Percentiles rank a stretch among this genome's conserved stretches.
phyloP scores from a whole-genome alignment of 2,888 invertebrate genomes.

The Agrotis ipsilon region DNA sequence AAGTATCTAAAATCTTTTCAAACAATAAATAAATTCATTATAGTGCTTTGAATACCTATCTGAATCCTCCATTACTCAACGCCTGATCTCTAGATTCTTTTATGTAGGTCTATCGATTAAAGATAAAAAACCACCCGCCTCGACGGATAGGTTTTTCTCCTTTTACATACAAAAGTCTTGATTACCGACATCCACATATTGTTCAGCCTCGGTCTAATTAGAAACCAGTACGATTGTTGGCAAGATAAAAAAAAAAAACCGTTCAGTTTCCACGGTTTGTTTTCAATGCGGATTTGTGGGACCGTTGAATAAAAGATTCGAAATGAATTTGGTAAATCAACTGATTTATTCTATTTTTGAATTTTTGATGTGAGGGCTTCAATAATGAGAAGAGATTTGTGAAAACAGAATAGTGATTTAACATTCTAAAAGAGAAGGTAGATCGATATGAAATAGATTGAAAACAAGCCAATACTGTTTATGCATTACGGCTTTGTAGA shows the following conservation, averaged over 20 bases:
- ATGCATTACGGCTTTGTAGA: no score
- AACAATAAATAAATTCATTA: no score
- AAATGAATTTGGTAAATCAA: slow-evolving; percentile 19
- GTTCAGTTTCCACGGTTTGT: slow-evolving; percentile 9
- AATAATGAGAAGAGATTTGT: slow-evolving; percentile 3
- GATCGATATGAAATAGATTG: no score
- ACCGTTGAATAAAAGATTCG: slow-evolving; percentile 37
- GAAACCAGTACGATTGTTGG: slow-evolving; percentile 13
- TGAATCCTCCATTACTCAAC: not conserved
- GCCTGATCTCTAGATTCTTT: slow-evolving; percentile 13
- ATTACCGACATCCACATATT: slow-evolving; percentile 39
- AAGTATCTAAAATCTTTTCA: no score
- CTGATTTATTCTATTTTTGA: not conserved
- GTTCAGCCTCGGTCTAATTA: slow-evolving; percentile 41
- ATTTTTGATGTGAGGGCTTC: not conserved
- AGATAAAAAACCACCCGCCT: not conserved
- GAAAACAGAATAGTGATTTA: not conserved
- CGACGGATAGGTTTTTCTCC: slow-evolving; percentile 9
- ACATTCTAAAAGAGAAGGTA: no score
- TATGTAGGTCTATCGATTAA: slow-evolving; percentile 17
- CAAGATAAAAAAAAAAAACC: slow-evolving; percentile 31
- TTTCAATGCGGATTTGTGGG: slow-evolving; percentile 9
- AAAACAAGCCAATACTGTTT: no score
- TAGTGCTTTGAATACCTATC: no score
- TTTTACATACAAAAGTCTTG: slow-evolving; percentile 4